A percentile compares a stretch with the other conserved stretches of the same genome.
These are phyloP conservation scores for Penaeus vannamei DNA, from an alignment of 1,140 invertebrate genomes.

Conservation along the genomic window DNA sequence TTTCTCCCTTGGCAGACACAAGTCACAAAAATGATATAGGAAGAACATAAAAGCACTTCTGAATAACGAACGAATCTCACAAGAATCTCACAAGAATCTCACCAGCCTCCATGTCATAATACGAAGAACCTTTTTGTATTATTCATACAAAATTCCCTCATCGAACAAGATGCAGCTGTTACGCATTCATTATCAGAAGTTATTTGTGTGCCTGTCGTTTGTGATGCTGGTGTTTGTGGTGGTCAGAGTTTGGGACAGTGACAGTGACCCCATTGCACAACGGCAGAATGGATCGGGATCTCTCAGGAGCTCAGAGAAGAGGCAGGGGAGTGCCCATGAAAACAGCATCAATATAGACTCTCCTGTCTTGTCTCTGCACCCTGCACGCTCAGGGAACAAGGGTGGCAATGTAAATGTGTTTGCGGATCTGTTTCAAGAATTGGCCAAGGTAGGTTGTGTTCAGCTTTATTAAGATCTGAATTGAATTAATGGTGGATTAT, in stretches of 20 bases:
- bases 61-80: no score
- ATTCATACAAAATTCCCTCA: neutral
- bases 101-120: neutral
- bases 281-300: neutral
- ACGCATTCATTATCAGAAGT: conserved; percentile 57
- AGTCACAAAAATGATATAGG: no score
- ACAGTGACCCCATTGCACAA: neutral
- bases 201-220: conserved; percentile 59
- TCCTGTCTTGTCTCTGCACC: conserved; percentile 34
- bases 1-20: no score
- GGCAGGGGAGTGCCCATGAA: neutral
- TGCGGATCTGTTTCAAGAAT: conserved; percentile 53
- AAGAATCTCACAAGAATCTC: no score
- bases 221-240: conserved; percentile 54
- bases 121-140: neutral
- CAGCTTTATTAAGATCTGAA: neutral
- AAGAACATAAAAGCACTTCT: no score
- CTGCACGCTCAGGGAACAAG: conserved; percentile 24
- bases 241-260: conserved; percentile 52
- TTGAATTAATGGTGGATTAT: neutral
- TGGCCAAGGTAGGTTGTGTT: conserved; percentile 39
- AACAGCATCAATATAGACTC: conserved; percentile 58
- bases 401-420: conserved; percentile 11
- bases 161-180: conserved; percentile 53
- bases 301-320: conserved; percentile 11